Percentiles rank a stretch among this genome's conserved stretches.
These are phyloP conservation scores for Heliconius ethilla DNA, from an alignment of 2,888 invertebrate genomes.

Conservation along the genomic window DNA sequence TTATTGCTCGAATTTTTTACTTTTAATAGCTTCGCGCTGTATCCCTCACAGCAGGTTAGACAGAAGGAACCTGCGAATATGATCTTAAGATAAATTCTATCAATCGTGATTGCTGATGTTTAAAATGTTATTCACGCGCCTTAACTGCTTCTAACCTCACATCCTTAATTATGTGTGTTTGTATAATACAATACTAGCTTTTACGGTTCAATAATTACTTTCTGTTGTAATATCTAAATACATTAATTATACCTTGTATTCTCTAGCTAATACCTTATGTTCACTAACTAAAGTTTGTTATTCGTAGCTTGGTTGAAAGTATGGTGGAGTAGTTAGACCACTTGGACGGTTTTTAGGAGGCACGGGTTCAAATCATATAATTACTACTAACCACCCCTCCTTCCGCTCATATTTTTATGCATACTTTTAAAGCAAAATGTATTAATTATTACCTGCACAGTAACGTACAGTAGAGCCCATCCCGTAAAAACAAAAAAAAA, in stretches of 20 bases:
- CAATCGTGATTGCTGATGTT: not conserved
- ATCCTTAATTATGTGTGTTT: not conserved
- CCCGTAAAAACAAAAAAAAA: not conserved
- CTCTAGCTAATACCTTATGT: not conserved
- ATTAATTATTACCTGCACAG: not conserved
- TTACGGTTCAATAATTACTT: not conserved
- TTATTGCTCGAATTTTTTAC: too few species aligned
- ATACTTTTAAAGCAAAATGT: not conserved
- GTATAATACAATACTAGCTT: not conserved
- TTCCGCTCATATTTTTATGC: too few species aligned
- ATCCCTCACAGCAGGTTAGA: too few species aligned
- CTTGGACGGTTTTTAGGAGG: not conserved
- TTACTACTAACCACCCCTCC: too few species aligned
- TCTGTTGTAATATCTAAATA: not conserved
- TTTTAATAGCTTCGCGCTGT: too few species aligned
- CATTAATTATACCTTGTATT: not conserved
- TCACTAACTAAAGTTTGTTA: too few species aligned
- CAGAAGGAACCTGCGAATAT: too few species aligned
- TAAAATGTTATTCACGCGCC: conserved; percentile 13
- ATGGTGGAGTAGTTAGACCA: not conserved
- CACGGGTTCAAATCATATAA: not conserved
- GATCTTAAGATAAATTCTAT: not conserved
- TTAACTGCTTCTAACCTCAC: not conserved
- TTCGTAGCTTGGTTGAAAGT: not conserved
- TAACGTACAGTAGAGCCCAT: too few species aligned